Conservation (phyloP, 2,888 invertebrate genomes). For the Deilephila porcellus region DNA sequence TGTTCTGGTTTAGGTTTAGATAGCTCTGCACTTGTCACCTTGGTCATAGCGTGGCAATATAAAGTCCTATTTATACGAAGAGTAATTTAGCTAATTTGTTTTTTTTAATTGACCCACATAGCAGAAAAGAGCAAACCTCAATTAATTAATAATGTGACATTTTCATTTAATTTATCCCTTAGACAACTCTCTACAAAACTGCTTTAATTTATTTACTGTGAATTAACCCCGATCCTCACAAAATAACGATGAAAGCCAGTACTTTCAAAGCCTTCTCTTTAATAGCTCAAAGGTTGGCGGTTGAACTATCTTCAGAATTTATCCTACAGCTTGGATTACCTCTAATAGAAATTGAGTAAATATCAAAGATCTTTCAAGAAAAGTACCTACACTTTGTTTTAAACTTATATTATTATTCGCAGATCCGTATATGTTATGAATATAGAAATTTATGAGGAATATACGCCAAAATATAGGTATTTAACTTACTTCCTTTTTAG, state of each 20-base stretch:
- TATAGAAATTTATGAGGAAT: no score
- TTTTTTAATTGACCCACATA: no score
- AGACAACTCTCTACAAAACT: background rate
- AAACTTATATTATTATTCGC: background rate
- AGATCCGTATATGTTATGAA: no score
- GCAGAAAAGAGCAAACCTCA: no score
- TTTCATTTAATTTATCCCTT: constrained; percentile 1
- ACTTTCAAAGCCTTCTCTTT: constrained; percentile 2
- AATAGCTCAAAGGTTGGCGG: background rate
- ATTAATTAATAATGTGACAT: background rate
- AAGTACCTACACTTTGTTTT: background rate
- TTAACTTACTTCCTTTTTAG: no score
- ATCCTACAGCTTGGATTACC: background rate
- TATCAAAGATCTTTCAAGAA: background rate
- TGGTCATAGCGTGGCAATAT: no score
- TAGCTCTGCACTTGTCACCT: no score
- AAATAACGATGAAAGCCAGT: constrained; percentile 3
- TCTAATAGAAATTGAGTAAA: background rate
- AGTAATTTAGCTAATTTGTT: no score
- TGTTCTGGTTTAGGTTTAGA: no score
- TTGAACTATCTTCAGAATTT: background rate
- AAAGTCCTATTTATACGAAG: no score
- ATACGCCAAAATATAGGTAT: no score
- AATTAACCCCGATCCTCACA: background rate
- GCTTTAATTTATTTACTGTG: background rate